These are phyloP conservation scores for Harpagoxenus sublaevis DNA, from an alignment of 2,888 invertebrate species.

Conservation along the genomic window DNA sequence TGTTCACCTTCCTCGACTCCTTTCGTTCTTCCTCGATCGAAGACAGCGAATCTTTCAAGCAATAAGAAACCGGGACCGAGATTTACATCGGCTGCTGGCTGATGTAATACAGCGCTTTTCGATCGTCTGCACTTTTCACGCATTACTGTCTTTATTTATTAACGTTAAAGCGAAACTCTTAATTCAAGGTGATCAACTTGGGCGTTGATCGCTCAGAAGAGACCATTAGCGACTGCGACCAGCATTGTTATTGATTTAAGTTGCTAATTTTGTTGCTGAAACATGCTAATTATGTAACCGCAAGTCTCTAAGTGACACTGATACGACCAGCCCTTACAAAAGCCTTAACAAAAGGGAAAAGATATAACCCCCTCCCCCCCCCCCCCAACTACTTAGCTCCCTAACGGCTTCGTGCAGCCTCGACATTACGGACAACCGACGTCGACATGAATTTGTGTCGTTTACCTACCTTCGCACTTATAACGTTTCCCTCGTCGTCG, in stretches of 20 bases:
- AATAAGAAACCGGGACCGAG: not conserved
- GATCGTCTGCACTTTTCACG: not conserved
- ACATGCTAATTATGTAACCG: not conserved
- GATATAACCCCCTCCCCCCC: no score
- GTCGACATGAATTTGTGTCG: not conserved
- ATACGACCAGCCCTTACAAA: not conserved
- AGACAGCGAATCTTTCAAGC: not conserved
- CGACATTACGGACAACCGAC: not conserved
- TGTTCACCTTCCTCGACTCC: constrained; percentile 50
- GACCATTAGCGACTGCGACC: not conserved
- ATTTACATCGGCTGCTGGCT: not conserved
- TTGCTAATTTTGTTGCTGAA: constrained; percentile 7
- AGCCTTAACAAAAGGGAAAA: not conserved
- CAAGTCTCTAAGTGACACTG: not conserved
- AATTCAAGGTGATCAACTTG: constrained; percentile 29
- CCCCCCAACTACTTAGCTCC: not conserved
- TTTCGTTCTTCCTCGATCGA: constrained; percentile 60
- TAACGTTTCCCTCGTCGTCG: constrained; percentile 48
- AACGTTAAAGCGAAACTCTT: not conserved
- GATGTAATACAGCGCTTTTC: not conserved
- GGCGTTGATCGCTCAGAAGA: not conserved
- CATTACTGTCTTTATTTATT: constrained; percentile 17
- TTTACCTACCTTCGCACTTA: constrained; percentile 58
- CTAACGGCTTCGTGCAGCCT: not conserved
- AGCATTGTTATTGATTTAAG: not conserved